Evolutionary conservation across 2,888 invertebrate genomes (phyloP).

Genomic region (Dichetophora obliterata): DNA sequence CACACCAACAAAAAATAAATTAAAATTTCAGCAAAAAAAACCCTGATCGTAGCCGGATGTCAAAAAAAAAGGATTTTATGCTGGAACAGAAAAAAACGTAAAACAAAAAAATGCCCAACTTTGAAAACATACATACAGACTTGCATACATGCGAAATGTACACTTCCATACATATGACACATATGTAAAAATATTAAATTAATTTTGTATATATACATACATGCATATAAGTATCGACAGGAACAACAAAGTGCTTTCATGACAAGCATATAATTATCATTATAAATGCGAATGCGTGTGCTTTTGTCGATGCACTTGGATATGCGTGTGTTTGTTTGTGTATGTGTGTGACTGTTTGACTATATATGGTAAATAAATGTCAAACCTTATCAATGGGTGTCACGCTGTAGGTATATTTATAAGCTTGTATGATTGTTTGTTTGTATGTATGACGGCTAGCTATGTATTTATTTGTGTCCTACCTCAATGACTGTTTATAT

Average conservation of each 20-base stretch:
- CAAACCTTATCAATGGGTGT: constrained; percentile 29
- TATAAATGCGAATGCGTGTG: constrained; percentile 1
- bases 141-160: not conserved
- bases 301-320: not conserved
- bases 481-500: not conserved
- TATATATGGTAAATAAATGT: constrained; percentile 12
- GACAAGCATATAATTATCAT: constrained; percentile 21
- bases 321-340: not conserved
- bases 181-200: not conserved
- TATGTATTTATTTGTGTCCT: constrained; percentile 9
- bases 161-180: not conserved
- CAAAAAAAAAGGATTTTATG: not conserved
- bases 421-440: constrained; percentile 16
- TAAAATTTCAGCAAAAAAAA: constrained; percentile 11
- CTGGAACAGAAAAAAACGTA: not conserved
- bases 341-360: not conserved
- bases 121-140: not conserved
- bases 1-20: constrained; percentile 16
- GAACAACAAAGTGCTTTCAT: not conserved
- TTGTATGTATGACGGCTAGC: not conserved
- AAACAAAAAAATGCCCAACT: constrained; percentile 4
- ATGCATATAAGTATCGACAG: not conserved
- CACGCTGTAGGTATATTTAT: constrained; percentile 13
- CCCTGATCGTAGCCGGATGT: constrained; percentile 8
- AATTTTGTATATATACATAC: not conserved